phyloP scores from a whole-genome alignment of 2,113 vertebrate species.

The Heliornis fulica region DNA sequence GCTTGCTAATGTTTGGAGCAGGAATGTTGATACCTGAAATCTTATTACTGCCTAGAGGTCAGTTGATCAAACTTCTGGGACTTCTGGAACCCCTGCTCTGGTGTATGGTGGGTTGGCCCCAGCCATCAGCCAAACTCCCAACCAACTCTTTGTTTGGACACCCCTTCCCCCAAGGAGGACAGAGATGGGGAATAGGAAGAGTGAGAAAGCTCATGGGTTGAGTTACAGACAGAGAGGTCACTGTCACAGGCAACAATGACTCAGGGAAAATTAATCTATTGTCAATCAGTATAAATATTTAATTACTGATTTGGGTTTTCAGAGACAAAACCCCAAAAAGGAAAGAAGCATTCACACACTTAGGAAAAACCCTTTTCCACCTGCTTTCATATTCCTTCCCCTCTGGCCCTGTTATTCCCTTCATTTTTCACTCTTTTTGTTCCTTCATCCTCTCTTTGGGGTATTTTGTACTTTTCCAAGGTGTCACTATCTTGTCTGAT shows the following conservation, averaged over 20 bases:
- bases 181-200: neutral
- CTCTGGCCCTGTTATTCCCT: neutral
- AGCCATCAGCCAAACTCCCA: neutral
- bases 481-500: accelerated
- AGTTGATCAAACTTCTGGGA: neutral
- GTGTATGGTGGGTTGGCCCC: neutral
- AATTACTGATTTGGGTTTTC: neutral
- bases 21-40: neutral
- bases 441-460: neutral
- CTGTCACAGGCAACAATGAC: neutral
- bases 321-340: neutral
- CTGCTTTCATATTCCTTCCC: neutral
- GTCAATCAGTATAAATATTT: neutral
- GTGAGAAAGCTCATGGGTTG: neutral
- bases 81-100: neutral
- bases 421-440: neutral
- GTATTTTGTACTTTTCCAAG: neutral
- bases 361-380: neutral
- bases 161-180: accelerated
- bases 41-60: neutral
- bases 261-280: neutral
- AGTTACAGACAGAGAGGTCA: neutral
- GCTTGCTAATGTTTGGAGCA: neutral
- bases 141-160: neutral
- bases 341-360: neutral